Evolutionary conservation across 2,797 vertebrate genomes (phyloP).

Genomic region (Leptodactylus fallax): DNA sequence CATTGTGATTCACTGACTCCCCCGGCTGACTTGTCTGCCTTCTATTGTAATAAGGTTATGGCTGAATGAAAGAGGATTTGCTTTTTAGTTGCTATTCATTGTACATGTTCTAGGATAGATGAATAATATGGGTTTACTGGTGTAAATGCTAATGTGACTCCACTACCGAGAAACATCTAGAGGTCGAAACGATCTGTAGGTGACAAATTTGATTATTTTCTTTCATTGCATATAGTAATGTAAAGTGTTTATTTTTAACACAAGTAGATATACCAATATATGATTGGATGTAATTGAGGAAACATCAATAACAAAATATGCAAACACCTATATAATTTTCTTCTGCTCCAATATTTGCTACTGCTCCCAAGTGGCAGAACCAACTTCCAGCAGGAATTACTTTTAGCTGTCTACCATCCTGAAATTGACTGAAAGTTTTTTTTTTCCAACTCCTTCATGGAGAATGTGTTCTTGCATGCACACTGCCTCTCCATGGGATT

Average conservation of each 20-base stretch:
- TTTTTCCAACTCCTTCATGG: no score
- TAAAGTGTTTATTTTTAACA: no score
- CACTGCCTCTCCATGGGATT: no score
- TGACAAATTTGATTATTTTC: no score
- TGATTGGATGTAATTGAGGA: no score
- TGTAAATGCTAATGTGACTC: background rate
- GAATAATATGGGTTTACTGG: conserved; percentile 1
- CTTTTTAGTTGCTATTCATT: background rate
- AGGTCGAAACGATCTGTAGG: background rate
- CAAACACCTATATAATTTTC: no score
- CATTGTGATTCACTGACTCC: conserved; percentile 49
- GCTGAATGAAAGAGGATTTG: background rate
- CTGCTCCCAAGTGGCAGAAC: background rate
- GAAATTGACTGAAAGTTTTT: background rate
- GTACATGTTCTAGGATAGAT: background rate
- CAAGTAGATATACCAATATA: no score
- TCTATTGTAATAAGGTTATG: conserved; percentile 13
- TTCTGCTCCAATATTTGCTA: background rate
- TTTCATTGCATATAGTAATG: no score
- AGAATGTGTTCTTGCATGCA: no score
- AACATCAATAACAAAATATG: no score
- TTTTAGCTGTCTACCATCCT: background rate
- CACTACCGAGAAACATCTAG: background rate
- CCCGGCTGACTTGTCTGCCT: conserved; percentile 18
- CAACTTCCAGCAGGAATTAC: background rate